Conservation (phyloP, 2,797 vertebrate species). For the Acrocephalus scirpaceus region DNA sequence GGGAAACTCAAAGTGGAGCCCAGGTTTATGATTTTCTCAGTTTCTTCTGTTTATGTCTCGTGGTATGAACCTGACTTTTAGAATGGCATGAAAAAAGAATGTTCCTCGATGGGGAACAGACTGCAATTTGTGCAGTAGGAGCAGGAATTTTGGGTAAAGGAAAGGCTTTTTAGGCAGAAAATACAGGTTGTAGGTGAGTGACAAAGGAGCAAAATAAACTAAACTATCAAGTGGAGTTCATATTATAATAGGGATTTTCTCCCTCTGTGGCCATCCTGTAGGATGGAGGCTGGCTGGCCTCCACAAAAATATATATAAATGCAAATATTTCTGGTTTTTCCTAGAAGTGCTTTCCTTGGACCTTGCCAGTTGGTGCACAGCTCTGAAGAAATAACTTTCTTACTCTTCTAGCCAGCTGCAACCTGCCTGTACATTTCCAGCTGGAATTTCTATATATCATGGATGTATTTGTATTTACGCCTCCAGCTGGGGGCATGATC, state of each 20-base stretch:
- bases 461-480: not conserved
- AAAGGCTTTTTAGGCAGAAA: not conserved
- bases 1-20: not conserved
- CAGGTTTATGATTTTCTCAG: not conserved
- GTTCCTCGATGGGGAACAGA: rapidly evolving
- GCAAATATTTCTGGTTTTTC: not conserved
- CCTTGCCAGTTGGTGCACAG: not conserved
- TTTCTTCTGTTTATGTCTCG: not conserved
- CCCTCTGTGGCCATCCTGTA: not conserved
- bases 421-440: not conserved
- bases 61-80: not conserved
- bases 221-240: not conserved
- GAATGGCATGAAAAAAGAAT: not conserved
- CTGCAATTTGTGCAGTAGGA: not conserved
- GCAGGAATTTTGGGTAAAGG: not conserved
- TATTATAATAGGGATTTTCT: not conserved
- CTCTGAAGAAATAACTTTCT: not conserved
- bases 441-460: not conserved
- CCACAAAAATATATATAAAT: not conserved
- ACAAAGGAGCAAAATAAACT: not conserved
- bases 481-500: not conserved
- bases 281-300: not conserved
- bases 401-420: not conserved
- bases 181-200: not conserved
- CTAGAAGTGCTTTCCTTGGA: not conserved